Conservation (phyloP, 2,113 vertebrate genomes). For the Turnix velox region DNA sequence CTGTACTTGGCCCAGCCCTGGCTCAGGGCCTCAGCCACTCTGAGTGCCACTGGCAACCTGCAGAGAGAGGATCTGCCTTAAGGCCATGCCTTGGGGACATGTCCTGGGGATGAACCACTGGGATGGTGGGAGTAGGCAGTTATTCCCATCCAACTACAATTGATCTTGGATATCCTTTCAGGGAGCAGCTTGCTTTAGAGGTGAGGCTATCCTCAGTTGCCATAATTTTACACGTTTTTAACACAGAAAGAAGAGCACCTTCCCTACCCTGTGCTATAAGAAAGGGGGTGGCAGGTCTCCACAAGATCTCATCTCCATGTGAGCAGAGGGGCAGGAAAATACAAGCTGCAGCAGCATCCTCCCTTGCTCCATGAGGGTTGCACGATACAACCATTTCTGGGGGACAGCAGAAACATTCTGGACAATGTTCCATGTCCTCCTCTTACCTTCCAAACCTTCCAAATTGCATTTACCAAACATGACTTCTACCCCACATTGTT, state of each 20-base stretch:
- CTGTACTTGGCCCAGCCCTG: fast-evolving
- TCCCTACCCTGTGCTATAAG: not conserved
- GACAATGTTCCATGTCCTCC: not conserved
- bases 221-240: not conserved
- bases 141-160: not conserved
- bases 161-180: not conserved
- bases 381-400: not conserved
- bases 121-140: not conserved
- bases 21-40: not conserved
- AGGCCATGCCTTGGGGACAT: not conserved
- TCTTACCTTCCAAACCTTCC: not conserved
- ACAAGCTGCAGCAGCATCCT: not conserved
- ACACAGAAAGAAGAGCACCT: not conserved
- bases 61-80: not conserved
- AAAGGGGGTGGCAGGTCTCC: not conserved
- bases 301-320: not conserved
- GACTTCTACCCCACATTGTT: not conserved
- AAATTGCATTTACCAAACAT: not conserved
- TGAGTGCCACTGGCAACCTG: not conserved
- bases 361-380: not conserved
- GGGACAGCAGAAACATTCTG: not conserved
- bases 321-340: not conserved
- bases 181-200: not conserved
- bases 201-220: not conserved
- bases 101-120: not conserved